Percentiles rank a stretch among this genome's conserved stretches.
phyloP scores from a whole-genome alignment of 2,113 vertebrate species.

The Symphodus melops region DNA sequence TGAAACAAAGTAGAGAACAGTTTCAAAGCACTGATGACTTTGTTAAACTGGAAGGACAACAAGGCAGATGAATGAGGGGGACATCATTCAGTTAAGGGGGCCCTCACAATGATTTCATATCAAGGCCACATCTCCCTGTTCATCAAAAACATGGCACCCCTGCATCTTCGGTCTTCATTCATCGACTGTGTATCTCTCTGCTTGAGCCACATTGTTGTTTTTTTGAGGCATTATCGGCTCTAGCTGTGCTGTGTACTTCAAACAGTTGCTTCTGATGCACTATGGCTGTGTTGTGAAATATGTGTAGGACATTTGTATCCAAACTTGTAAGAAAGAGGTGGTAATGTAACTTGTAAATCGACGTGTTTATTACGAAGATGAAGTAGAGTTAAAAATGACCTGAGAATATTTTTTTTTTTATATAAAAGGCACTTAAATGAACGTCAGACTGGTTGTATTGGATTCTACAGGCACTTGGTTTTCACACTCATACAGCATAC shows the following conservation, averaged over 20 bases:
- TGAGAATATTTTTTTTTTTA: too few relatives aligned
- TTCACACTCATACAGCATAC: neutral
- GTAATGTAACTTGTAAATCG: neutral
- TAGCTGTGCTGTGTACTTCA: too few relatives aligned
- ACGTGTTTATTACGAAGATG: too few relatives aligned
- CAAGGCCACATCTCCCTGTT: neutral
- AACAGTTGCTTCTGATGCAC: neutral
- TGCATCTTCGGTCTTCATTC: neutral
- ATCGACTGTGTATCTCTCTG: neutral
- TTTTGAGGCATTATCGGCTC: too few relatives aligned
- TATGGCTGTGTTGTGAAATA: neutral
- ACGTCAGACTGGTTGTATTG: neutral
- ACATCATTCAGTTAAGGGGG: neutral
- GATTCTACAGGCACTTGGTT: neutral
- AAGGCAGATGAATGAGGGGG: too few relatives aligned
- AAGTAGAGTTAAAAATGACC: too few relatives aligned
- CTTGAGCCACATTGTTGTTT: too few relatives aligned
- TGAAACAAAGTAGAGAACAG: too few relatives aligned
- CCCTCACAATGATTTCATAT: neutral
- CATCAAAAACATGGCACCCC: neutral
- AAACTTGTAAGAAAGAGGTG: slow-evolving; percentile 9
- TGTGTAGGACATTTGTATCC: neutral
- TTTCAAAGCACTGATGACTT: too few relatives aligned
- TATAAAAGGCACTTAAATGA: neutral
- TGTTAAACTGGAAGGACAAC: too few relatives aligned